phyloP scores from a whole-genome alignment of 1,140 invertebrate species.

The Brachionus asplanchnoidis region DNA sequence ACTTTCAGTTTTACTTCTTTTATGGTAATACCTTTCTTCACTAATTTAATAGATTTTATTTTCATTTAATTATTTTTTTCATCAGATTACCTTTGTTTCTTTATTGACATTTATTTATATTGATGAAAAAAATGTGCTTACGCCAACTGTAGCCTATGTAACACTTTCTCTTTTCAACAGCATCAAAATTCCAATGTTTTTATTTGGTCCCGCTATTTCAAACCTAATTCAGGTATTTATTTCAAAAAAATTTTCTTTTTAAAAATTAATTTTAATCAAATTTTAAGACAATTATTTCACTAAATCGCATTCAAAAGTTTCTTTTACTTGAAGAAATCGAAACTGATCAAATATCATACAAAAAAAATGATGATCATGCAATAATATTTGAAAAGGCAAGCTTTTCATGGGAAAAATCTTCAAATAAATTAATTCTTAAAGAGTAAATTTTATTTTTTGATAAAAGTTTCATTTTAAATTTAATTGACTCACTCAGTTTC shows the following conservation, averaged over 20 bases:
- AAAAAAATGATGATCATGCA: neutral
- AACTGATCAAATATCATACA: neutral
- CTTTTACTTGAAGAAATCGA: conserved; percentile 25
- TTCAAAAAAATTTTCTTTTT: neutral
- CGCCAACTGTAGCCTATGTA: conserved; percentile 69
- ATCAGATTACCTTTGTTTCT: conserved; percentile 45
- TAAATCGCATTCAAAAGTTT: conserved; percentile 10
- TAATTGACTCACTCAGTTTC: neutral
- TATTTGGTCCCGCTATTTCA: conserved; percentile 61
- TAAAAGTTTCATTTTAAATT: neutral
- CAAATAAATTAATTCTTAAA: neutral
- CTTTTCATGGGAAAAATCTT: neutral
- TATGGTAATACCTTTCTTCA: neutral
- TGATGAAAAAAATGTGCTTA: conserved; percentile 47
- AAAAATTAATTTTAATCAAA: neutral
- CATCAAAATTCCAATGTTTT: conserved; percentile 75
- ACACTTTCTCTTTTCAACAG: conserved; percentile 95
- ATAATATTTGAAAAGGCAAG: neutral
- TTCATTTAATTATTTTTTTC: neutral
- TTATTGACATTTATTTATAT: conserved; percentile 58
- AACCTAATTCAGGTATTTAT: neutral
- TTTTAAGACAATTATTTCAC: neutral
- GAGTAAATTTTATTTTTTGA: neutral
- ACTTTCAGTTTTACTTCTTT: neutral
- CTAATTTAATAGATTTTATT: neutral